A percentile compares a stretch with the other conserved stretches of the same genome.
Conservation (phyloP, 2,888 invertebrate genomes). For the Sarcophaga variegata region DNA sequence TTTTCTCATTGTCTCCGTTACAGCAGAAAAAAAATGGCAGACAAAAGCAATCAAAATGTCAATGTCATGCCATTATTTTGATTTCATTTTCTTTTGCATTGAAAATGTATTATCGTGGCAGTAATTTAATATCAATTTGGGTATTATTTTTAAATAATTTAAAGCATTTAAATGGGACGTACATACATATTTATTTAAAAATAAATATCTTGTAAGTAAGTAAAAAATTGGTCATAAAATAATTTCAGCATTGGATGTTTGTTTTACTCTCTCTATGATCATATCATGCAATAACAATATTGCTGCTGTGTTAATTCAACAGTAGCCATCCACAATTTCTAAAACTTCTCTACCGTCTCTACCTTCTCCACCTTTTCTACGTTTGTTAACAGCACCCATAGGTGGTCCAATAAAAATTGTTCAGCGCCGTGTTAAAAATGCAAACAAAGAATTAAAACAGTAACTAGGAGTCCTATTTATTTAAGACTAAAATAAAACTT, state of each 20-base stretch:
- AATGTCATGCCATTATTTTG: slow-evolving; percentile 24
- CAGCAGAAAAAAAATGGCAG: neutral
- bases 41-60: slow-evolving; percentile 59
- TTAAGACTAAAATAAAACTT: slow-evolving; percentile 46
- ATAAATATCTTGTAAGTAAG: too few relatives aligned
- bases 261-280: neutral
- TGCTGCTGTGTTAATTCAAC: neutral
- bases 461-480: slow-evolving; percentile 8
- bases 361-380: neutral
- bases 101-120: slow-evolving; percentile 20
- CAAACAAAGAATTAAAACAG: neutral
- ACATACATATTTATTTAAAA: too few relatives aligned
- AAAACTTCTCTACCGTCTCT: neutral
- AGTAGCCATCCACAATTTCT: neutral
- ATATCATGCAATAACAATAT: slow-evolving; percentile 5
- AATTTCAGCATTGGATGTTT: neutral
- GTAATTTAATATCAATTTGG: neutral
- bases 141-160: neutral
- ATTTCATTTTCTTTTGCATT: neutral
- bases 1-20: too few relatives aligned
- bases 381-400: slow-evolving; percentile 8
- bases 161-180: neutral
- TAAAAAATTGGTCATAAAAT: too few relatives aligned
- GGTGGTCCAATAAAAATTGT: slow-evolving; percentile 6
- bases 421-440: neutral